Evolutionary conservation across 1,140 invertebrate species (phyloP), one percentile per base, ranked within the genome.

Genomic region (Stenopsyche tienmushanensis): DNA sequence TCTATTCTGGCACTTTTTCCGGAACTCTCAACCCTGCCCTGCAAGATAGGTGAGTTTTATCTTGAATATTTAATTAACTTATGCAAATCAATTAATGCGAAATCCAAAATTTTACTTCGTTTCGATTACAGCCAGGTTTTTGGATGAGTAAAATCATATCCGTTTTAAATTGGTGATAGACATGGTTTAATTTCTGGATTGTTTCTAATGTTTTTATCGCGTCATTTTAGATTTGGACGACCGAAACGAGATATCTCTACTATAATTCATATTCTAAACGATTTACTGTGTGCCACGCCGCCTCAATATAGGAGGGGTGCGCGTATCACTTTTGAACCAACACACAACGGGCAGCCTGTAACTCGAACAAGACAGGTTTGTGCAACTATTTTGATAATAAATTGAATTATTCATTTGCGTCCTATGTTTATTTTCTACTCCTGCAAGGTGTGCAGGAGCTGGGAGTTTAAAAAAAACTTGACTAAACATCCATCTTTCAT

Each of bases 261-360:
- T 13, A 96, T 97, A 55, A 94, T 97, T 62, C 94, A 97, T 76
- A 97, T 97, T 77, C 80, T 97, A 20, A 97, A 97, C 78, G 95
- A 97, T 79, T 82, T 97, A 66, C 80, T 97, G 20, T 94, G 92
- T 77, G 91, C 93, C 42, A 89, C 90, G 42, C 90, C 93, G 26
- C 83, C 83, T n/a, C 81, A 78, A 25, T 75, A 76, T 29, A 73
- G 77, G 15, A 57, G 65, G n/a, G 77, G 75, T 13, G 77, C 77
- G 18, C 72, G 77, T 59, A 78, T 79, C n/a, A 78, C 76, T 54
- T 79, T 79, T 54, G 77, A 79, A 71, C 73, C 77, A 8, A 77
- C 77, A 13, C 65, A 70, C 57, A 67, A 64, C 45, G 42, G 57
- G 1, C 44, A 42, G 9, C 17, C 54, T n/a, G 60, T 63, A n/a